Percentiles rank a stretch among this genome's conserved stretches.
These are phyloP conservation scores for Pachycephala philippinensis DNA, from an alignment of 2,113 vertebrate genomes.

Conservation along the genomic window DNA sequence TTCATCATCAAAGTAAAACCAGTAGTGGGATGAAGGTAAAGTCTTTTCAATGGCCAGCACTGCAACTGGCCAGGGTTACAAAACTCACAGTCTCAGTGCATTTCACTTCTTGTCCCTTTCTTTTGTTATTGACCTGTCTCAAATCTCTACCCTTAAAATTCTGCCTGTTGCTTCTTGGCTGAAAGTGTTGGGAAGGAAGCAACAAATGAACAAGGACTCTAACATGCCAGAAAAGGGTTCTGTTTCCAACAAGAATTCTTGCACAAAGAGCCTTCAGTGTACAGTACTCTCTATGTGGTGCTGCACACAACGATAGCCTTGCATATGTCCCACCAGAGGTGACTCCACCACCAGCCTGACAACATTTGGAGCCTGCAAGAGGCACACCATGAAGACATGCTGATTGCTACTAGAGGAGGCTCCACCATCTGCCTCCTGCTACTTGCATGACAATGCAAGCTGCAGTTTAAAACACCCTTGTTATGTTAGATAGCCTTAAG, in stretches of 20 bases:
- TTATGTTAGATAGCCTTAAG: not conserved
- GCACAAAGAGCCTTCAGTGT: not conserved
- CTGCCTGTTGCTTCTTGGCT: not conserved
- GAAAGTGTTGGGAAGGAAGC: not conserved
- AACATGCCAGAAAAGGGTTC: not conserved
- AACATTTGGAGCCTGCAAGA: conserved; percentile 37
- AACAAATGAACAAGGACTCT: conserved; percentile 16
- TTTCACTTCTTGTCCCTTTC: not conserved
- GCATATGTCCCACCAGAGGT: conserved; percentile 20
- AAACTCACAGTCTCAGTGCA: not conserved
- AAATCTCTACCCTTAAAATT: not conserved
- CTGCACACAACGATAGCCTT: not conserved
- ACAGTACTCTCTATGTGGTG: not conserved
- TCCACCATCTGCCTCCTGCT: conserved; percentile 23
- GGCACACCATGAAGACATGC: not conserved
- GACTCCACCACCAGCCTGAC: not conserved
- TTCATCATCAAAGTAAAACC: not conserved
- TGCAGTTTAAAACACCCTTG: not conserved
- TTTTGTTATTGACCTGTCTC: not conserved
- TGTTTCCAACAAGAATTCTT: not conserved
- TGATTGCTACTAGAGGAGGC: not conserved
- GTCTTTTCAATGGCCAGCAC: not conserved
- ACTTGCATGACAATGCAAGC: not conserved
- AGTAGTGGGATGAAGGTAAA: not conserved
- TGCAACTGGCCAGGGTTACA: not conserved